Evolutionary conservation across 2,888 invertebrate genomes (phyloP), one percentile per base, ranked within the genome.

Genomic region (Spatulosminthurus flaviceps): DNA sequence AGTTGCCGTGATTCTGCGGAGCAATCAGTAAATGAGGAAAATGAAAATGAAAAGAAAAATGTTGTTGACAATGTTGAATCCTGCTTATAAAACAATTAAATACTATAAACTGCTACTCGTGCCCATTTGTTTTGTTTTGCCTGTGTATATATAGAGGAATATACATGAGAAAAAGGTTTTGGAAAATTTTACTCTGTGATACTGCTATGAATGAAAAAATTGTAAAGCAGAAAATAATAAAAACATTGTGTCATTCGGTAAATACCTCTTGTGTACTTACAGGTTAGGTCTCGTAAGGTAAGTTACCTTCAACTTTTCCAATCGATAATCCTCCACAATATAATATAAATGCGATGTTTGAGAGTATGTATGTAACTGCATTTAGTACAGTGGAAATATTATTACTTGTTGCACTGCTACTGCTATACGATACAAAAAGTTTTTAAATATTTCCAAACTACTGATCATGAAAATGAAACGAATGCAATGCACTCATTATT

Each of bases 1-100:
- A 77, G 77, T 21, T 29, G 22, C 26, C 41, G 66, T 2, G 66
- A 64, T 24, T 77, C 77, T 22, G 42, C 67, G 22, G 66, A 77
- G n/a, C 67, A 66, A 28, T 64, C 76, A n/a, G 41, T 76, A 7
- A 28, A 61, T 16, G 76, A 41, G 16, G 64, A 61, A 29, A 28
- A 67, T 67, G 66, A 42, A 41, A 69, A 69, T 29, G 76, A 76
- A 29, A 66, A 41, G 29, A 76, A 76, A 42, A 66, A 41, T 76
- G 26, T 76, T 66, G 42, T 66, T 41, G 76, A 77, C 22, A 77
- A 77, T 77, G 83, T 84, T 16, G 84, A 84, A 74, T 83, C 83
- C 22, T 80, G 79, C 43, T 77, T 84, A 73, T 84, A 81, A 82
- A 73, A 21, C 2, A 43, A 73, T 19, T 26, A 26, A 67, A 24